Conservation (phyloP, 2,113 vertebrate species). For the Myodes glareolus region DNA sequence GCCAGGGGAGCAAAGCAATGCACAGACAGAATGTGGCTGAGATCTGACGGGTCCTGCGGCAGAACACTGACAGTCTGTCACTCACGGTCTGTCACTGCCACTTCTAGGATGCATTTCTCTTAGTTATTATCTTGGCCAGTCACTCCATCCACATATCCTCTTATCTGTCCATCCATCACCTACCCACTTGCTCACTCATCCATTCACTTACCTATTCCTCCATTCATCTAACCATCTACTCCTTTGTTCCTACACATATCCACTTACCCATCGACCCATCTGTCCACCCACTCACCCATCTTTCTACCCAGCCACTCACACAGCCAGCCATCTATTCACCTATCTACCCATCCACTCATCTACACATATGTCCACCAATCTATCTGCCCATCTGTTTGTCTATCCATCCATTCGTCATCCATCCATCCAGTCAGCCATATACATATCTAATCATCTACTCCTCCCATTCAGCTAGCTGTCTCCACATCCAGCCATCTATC, state of each 20-base stretch:
- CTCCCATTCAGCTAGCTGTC: fast-evolving
- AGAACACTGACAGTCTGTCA: neutral
- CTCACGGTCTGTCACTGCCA: neutral
- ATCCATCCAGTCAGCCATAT: neutral
- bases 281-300: neutral
- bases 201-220: too few species aligned
- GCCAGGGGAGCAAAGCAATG: neutral
- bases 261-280: neutral
- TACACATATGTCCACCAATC: neutral
- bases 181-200: neutral
- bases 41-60: neutral
- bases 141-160: neutral
- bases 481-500: neutral
- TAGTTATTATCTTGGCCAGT: neutral
- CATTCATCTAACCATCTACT: neutral
- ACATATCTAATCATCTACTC: too few species aligned
- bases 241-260: neutral
- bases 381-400: neutral
- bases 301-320: neutral
- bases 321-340: neutral
- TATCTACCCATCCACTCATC: neutral
- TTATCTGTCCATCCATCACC: neutral
- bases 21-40: neutral
- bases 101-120: neutral
- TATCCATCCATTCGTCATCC: neutral